Conservation (phyloP, 2,888 invertebrate species). For the Octonoba sinensis region DNA sequence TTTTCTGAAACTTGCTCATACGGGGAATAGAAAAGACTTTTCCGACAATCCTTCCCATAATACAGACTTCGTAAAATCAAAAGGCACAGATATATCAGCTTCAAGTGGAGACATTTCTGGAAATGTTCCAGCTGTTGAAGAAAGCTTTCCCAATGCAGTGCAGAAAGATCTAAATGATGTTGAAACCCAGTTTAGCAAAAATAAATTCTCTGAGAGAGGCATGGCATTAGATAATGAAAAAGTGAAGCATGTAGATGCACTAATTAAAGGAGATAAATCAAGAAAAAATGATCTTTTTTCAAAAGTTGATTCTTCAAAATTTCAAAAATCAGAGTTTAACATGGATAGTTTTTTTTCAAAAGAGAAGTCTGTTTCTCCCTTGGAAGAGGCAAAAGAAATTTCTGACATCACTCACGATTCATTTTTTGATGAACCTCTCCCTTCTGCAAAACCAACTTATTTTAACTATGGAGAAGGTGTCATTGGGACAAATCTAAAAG, state of each 20-base stretch:
- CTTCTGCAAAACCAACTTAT: slow-evolving; percentile 30
- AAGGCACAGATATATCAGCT: neutral
- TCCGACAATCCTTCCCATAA: neutral
- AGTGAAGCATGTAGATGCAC: neutral
- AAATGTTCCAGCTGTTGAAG: neutral
- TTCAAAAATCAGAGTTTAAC: no score
- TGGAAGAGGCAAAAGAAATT: neutral
- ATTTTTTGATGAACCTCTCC: slow-evolving; percentile 57
- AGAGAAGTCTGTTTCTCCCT: neutral
- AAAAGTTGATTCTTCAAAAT: no score
- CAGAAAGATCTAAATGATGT: neutral
- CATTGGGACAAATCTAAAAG: slow-evolving; percentile 4
- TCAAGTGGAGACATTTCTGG: neutral
- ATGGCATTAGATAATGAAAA: neutral
- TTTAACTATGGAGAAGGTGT: slow-evolving; percentile 5
- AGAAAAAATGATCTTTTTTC: no score
- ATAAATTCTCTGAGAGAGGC: neutral
- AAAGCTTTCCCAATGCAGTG: neutral
- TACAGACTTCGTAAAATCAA: neutral
- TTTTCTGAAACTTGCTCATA: slow-evolving; percentile 13
- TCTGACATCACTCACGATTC: slow-evolving; percentile 30
- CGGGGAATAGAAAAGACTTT: neutral
- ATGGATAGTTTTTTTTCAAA: neutral
- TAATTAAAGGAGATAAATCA: neutral
- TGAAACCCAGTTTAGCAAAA: neutral